Conservation (phyloP, 2,797 vertebrate species). For the Sebastes taczanowskii region DNA sequence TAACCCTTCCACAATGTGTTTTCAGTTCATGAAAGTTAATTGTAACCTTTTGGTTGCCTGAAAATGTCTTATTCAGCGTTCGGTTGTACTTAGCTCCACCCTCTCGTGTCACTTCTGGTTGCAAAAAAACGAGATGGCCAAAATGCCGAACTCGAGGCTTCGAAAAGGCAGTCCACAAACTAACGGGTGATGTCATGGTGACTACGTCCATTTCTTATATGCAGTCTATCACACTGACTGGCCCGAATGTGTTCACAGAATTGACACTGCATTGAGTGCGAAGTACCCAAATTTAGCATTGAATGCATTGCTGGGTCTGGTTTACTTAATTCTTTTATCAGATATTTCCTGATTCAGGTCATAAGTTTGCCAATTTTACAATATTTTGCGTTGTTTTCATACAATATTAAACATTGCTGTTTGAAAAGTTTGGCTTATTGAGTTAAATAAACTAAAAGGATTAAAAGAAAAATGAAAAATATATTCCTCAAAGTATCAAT, state of each 20-base stretch:
- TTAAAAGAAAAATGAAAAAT: neutral
- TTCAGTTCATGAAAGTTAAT: too few species aligned
- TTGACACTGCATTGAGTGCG: neutral
- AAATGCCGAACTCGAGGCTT: too few species aligned
- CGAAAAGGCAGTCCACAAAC: too few species aligned
- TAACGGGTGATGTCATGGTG: too few species aligned
- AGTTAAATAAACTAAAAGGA: neutral
- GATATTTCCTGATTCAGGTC: neutral
- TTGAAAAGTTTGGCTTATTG: neutral
- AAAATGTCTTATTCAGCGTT: too few species aligned
- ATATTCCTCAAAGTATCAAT: neutral
- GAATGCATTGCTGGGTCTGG: neutral
- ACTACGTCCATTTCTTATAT: too few species aligned
- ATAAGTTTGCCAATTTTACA: neutral
- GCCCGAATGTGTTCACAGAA: neutral
- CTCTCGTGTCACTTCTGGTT: too few species aligned
- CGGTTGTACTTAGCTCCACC: too few species aligned
- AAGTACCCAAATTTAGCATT: neutral
- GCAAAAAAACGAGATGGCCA: too few species aligned
- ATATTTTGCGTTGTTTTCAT: neutral
- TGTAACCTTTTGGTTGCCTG: too few species aligned
- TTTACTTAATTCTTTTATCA: neutral
- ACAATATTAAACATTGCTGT: neutral
- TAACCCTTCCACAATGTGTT: too few species aligned
- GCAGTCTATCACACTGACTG: neutral